These are phyloP conservation scores for Istiophorus platypterus DNA, from an alignment of 2,113 vertebrate species.

Conservation along the genomic window DNA sequence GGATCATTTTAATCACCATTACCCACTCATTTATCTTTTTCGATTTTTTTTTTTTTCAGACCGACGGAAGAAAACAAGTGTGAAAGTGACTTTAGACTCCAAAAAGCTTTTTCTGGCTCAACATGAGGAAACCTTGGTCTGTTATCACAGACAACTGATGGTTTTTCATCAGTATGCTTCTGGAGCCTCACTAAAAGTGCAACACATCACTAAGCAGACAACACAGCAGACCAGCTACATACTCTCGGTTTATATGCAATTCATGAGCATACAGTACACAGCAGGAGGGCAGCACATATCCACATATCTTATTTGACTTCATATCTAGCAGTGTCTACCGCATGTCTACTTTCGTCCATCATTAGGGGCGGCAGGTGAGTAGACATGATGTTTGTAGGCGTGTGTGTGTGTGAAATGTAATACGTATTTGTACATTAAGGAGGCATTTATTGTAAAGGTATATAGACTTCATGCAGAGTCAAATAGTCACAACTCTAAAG, in stretches of 20 bases:
- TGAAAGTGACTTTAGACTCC: background rate
- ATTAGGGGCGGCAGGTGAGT: conserved; percentile 38
- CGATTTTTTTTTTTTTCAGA: too few relatives aligned
- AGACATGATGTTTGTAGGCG: background rate
- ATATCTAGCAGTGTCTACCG: conserved; percentile 18
- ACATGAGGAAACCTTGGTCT: background rate
- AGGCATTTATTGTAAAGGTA: conserved; percentile 8
- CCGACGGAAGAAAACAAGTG: background rate
- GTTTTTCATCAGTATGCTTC: conserved; percentile 4
- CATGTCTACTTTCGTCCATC: background rate
- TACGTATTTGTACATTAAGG: conserved; percentile 26
- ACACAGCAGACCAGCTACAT: background rate
- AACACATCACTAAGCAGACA: conserved; percentile 4
- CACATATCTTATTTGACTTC: conserved; percentile 23
- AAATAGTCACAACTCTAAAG: conserved; percentile 25
- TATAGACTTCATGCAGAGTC: background rate
- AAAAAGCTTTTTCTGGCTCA: conserved; percentile 11
- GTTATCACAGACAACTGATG: conserved; percentile 13
- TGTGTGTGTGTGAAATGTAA: conserved; percentile 11
- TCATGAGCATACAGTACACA: background rate
- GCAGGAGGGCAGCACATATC: background rate
- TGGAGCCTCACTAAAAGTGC: conserved; percentile 18
- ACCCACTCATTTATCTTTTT: background rate
- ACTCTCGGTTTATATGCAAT: conserved; percentile 5
- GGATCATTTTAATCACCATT: conserved; percentile 9